These are phyloP conservation scores for Troides oblongomaculatus DNA, from an alignment of 2,888 invertebrate genomes.

Conservation along the genomic window DNA sequence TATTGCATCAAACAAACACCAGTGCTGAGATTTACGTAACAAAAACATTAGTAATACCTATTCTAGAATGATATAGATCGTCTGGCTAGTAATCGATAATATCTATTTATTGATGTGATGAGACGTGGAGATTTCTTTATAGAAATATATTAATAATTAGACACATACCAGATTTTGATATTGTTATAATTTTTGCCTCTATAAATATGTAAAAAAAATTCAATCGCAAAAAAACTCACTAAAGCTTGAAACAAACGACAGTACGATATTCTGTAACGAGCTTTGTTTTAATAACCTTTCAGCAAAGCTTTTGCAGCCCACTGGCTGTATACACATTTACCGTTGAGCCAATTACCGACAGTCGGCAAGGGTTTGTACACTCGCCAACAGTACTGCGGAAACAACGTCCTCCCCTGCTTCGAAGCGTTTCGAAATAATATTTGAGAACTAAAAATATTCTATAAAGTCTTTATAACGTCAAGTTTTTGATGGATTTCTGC, in stretches of 20 bases:
- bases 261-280: not conserved
- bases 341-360: not conserved
- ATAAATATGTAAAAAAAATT: not conserved
- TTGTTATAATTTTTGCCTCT: too few relatives aligned
- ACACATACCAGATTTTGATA: too few relatives aligned
- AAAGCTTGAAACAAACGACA: not conserved
- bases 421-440: not conserved
- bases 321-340: not conserved
- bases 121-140: not conserved
- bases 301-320: not conserved
- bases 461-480: too few relatives aligned
- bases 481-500: too few relatives aligned
- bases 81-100: not conserved
- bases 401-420: not conserved
- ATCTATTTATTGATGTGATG: not conserved
- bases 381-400: constrained; percentile 1
- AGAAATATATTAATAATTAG: too few relatives aligned
- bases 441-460: not conserved
- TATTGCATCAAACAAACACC: too few relatives aligned
- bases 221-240: not conserved
- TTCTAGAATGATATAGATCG: not conserved
- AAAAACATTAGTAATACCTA: not conserved
- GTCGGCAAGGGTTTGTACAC: not conserved
- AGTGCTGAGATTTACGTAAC: not conserved
- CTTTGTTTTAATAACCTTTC: not conserved